Conservation (phyloP, 1,140 invertebrate genomes). For the Lordiphosa clarofinis region DNA sequence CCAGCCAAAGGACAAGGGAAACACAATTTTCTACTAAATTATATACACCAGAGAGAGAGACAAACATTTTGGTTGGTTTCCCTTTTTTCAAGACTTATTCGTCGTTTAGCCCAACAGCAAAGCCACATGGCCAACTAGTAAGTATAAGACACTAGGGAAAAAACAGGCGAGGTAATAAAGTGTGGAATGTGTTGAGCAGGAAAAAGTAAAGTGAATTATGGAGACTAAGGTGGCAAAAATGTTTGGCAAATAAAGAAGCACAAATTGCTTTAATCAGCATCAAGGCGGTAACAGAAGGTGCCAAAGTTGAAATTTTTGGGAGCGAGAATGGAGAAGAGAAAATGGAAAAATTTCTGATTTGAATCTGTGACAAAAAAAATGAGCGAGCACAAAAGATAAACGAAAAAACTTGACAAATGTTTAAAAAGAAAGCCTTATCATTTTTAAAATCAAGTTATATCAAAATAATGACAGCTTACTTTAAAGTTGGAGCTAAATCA, state of each 20-base stretch:
- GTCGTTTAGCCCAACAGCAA: slow-evolving; percentile 23
- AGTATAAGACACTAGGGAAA: slow-evolving; percentile 30
- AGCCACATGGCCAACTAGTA: slow-evolving; percentile 44
- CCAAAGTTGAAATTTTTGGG: neutral
- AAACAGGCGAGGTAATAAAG: slow-evolving; percentile 26
- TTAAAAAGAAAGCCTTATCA: too few relatives aligned
- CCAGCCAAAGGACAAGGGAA: slow-evolving; percentile 8
- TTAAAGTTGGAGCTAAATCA: too few relatives aligned
- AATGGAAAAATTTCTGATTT: neutral
- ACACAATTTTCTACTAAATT: slow-evolving; percentile 40
- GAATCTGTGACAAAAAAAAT: too few relatives aligned
- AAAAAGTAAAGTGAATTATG: slow-evolving; percentile 57
- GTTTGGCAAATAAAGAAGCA: slow-evolving; percentile 47
- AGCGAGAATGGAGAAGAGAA: neutral
- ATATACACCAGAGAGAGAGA: slow-evolving; percentile 32
- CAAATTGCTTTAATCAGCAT: slow-evolving; percentile 52
- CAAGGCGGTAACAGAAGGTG: slow-evolving; percentile 4
- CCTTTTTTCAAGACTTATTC: slow-evolving; percentile 9
- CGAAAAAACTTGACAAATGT: too few relatives aligned
- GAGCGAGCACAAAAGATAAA: too few relatives aligned
- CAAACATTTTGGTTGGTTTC: slow-evolving; percentile 42
- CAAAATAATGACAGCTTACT: too few relatives aligned
- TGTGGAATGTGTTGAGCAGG: slow-evolving; percentile 1
- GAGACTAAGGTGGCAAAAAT: slow-evolving; percentile 35
- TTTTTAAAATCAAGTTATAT: too few relatives aligned